A percentile compares a stretch with the other conserved stretches of the same genome.
Conservation (phyloP, 2,888 invertebrate species). For the Pachycephus smyrnensis region DNA sequence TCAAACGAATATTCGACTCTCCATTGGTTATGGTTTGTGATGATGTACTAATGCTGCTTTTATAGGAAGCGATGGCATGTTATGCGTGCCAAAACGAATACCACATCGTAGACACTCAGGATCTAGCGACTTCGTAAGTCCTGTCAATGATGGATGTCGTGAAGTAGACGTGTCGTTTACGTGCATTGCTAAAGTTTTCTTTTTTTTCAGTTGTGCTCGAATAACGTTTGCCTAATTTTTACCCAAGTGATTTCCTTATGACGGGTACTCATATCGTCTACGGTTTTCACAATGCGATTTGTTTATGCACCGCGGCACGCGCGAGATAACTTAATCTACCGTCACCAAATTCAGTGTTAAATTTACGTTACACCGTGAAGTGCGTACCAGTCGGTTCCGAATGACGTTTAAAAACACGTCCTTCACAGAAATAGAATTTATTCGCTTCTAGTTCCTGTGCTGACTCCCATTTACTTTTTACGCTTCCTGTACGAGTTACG, state of each 20-base stretch:
- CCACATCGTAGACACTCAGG: slow-evolving; percentile 62
- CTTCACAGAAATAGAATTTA: background rate
- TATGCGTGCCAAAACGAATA: slow-evolving; percentile 54
- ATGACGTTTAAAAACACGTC: background rate
- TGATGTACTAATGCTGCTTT: slow-evolving; percentile 43
- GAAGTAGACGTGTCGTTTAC: background rate
- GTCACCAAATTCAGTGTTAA: background rate
- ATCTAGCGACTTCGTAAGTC: slow-evolving; percentile 65
- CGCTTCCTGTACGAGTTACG: background rate
- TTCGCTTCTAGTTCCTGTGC: background rate
- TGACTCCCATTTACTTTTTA: background rate
- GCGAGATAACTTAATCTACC: slow-evolving; percentile 27
- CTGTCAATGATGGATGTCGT: slow-evolving; percentile 28
- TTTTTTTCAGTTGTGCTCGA: slow-evolving; percentile 13
- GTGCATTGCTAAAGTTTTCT: background rate
- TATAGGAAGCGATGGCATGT: slow-evolving; percentile 63
- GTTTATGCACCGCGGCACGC: slow-evolving; percentile 26
- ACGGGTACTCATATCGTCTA: background rate
- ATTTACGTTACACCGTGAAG: background rate
- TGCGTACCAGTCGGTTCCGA: background rate
- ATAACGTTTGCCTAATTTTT: background rate
- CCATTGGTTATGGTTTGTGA: background rate
- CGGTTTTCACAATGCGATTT: slow-evolving; percentile 9
- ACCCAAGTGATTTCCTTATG: background rate
- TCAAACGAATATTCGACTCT: background rate